phyloP scores from a whole-genome alignment of 2,797 vertebrate species.

The Chaunax sp. region DNA sequence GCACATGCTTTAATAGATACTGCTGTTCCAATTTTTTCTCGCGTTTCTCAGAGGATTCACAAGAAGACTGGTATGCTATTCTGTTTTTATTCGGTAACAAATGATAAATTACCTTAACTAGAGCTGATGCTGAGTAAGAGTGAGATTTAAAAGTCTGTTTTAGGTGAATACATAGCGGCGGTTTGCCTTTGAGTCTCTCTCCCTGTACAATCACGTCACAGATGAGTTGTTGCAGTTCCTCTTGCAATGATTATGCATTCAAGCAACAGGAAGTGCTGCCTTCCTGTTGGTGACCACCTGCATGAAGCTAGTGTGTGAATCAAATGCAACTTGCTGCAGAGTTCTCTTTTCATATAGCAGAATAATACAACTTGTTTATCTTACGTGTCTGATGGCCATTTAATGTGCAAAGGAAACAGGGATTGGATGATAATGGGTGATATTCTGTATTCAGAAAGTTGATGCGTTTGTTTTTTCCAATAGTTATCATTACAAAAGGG shows the following conservation, averaged over 20 bases:
- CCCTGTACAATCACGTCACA: neutral
- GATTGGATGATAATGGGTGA: no score
- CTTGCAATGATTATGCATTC: neutral
- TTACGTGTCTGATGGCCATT: neutral
- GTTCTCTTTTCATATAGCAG: neutral
- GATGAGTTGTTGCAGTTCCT: neutral
- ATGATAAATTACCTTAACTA: neutral
- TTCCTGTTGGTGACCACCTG: constrained; percentile 44
- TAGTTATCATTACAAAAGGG: neutral
- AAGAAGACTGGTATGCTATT: constrained; percentile 54
- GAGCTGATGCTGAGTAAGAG: neutral
- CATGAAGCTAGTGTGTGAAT: neutral
- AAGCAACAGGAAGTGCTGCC: constrained; percentile 42
- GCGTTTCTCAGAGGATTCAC: neutral
- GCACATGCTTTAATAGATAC: constrained; percentile 33
- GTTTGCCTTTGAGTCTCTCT: neutral
- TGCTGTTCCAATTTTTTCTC: rapidly evolving
- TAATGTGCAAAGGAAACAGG: neutral
- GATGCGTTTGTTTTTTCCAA: neutral
- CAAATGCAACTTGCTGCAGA: neutral
- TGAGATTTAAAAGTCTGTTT: neutral
- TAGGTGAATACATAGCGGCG: neutral
- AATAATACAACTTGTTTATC: neutral
- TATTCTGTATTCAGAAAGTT: neutral
- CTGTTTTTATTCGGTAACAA: neutral